phyloP scores from a whole-genome alignment of 2,888 invertebrate species.

The Drosophila peninsularis region DNA sequence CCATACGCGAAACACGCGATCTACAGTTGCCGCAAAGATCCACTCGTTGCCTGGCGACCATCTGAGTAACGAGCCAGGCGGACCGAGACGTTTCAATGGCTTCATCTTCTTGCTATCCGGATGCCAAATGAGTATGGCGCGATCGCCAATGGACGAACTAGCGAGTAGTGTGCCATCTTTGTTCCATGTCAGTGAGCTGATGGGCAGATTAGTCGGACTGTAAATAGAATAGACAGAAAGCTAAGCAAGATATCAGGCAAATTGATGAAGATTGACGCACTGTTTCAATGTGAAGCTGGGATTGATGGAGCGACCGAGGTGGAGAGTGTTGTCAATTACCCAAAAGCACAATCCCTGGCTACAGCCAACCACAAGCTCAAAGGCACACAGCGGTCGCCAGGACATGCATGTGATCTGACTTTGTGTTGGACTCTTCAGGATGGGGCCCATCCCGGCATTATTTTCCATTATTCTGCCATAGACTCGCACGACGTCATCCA shows the following conservation, averaged over 20 bases:
- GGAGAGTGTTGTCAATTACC: conserved; percentile 93
- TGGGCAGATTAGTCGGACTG: conserved; percentile 90
- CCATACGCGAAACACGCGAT: conserved; percentile 93
- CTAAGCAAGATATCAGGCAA: not conserved
- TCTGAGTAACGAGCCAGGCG: conserved; percentile 90
- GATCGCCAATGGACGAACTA: conserved; percentile 91
- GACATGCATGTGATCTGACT: conserved; percentile 92
- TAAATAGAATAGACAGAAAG: not conserved
- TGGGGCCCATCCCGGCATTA: conserved; percentile 46
- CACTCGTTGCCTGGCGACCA: conserved; percentile 93
- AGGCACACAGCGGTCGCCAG: conserved; percentile 93
- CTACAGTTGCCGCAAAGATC: conserved; percentile 92
- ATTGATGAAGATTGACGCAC: conserved; percentile 72
- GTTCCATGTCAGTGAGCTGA: conserved; percentile 94
- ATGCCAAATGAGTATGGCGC: conserved; percentile 94
- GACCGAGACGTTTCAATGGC: conserved; percentile 90
- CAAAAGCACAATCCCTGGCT: conserved; percentile 94
- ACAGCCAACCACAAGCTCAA: conserved; percentile 95
- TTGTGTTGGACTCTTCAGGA: conserved; percentile 78
- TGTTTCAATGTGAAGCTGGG: conserved; percentile 90
- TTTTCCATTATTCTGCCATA: conserved; percentile 83
- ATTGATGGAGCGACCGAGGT: conserved; percentile 92
- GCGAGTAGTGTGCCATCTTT: conserved; percentile 91
- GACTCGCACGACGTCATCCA: conserved; percentile 94
- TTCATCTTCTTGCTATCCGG: conserved; percentile 87